These are phyloP conservation scores for Leptinotarsa texana DNA, from an alignment of 1,140 invertebrate genomes.

Conservation along the genomic window DNA sequence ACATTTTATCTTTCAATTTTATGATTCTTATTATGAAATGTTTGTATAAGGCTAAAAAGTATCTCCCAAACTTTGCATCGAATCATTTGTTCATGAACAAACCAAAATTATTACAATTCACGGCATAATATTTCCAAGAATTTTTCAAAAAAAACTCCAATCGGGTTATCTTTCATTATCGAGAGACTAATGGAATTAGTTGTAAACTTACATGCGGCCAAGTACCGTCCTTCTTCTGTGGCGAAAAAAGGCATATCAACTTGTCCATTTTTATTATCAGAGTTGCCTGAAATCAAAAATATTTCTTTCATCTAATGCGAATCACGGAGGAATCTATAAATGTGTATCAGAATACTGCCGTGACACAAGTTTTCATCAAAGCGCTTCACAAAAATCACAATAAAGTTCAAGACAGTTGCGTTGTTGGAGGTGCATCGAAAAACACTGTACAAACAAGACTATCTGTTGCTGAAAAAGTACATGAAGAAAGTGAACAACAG, in stretches of 20 bases:
- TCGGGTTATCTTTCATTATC: too few relatives aligned
- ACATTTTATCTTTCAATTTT: too few relatives aligned
- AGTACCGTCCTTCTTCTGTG: constrained; percentile 80
- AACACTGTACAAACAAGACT: constrained; percentile 24
- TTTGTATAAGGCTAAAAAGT: too few relatives aligned
- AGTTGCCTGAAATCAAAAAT: constrained; percentile 54
- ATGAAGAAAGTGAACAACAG: constrained; percentile 4
- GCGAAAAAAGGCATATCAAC: constrained; percentile 76
- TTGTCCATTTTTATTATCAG: constrained; percentile 59
- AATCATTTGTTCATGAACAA: too few relatives aligned
- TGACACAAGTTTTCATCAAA: background rate
- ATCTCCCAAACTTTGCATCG: too few relatives aligned
- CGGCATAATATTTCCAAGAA: too few relatives aligned
- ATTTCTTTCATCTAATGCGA: background rate
- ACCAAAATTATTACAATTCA: too few relatives aligned
- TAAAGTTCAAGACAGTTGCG: background rate
- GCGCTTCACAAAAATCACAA: constrained; percentile 2
- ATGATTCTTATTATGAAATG: too few relatives aligned
- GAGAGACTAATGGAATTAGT: too few relatives aligned
- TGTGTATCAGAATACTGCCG: background rate
- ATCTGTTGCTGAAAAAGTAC: constrained; percentile 5
- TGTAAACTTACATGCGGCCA: constrained; percentile 72
- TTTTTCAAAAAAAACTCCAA: too few relatives aligned
- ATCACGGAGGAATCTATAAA: too few relatives aligned
- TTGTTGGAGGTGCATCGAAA: constrained; percentile 4